Evolutionary conservation across 1,140 invertebrate species (phyloP).

Genomic region (Platyscapa corneri): DNA sequence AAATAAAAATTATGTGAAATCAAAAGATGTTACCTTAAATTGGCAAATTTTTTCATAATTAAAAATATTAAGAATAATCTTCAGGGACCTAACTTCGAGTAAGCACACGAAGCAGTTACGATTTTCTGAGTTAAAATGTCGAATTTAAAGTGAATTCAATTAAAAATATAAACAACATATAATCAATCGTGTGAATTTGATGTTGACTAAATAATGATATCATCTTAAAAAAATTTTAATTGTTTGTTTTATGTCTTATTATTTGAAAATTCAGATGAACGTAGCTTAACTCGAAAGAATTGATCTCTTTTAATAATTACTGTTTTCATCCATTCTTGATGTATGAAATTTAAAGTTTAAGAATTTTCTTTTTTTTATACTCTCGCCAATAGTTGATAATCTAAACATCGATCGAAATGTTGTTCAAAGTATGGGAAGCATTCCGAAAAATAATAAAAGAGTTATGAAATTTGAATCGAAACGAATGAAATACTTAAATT

Average conservation of each 20-base stretch:
- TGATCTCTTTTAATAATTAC: conserved; percentile 40
- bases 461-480: not conserved
- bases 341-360: not conserved
- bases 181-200: no score
- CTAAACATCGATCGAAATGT: conserved; percentile 26
- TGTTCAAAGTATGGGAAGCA: conserved; percentile 32
- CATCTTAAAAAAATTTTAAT: no score
- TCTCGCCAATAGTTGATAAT: conserved; percentile 9
- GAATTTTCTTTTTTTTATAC: not conserved
- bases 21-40: not conserved
- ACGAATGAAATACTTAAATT: conserved; percentile 15
- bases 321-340: conserved; percentile 1
- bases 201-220: no score
- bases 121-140: not conserved
- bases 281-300: conserved; percentile 35
- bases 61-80: not conserved
- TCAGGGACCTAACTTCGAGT: not conserved
- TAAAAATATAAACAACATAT: no score
- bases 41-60: not conserved
- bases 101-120: not conserved
- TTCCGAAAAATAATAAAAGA: conserved; percentile 10
- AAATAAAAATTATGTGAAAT: no score
- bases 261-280: conserved; percentile 24
- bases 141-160: not conserved
- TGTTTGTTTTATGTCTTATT: not conserved